Conservation (phyloP, 2,113 vertebrate genomes). For the Acrocephalus arundinaceus region DNA sequence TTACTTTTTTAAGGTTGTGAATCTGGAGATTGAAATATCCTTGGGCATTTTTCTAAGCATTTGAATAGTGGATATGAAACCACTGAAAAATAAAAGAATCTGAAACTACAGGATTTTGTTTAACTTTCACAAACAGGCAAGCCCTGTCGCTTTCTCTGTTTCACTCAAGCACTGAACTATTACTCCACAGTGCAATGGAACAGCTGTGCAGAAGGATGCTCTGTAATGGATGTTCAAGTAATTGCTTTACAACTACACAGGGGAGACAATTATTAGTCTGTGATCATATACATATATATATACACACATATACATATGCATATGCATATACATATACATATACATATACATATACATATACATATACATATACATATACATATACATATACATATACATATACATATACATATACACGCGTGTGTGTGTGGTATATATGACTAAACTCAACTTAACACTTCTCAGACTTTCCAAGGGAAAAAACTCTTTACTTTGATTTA, state of each 20-base stretch:
- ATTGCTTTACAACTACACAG: constrained; percentile 23
- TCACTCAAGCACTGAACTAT: not conserved
- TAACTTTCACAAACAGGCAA: not conserved
- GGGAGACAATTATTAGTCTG: constrained; percentile 30
- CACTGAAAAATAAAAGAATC: not conserved
- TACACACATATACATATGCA: not conserved
- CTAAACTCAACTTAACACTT: not conserved
- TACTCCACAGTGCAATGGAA: not conserved
- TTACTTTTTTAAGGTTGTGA: not conserved
- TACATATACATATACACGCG: too few relatives aligned
- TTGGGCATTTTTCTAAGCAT: not conserved
- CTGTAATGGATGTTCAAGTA: not conserved
- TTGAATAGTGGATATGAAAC: not conserved
- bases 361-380: not conserved
- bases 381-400: too few relatives aligned
- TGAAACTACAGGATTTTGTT: not conserved
- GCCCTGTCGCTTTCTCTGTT: not conserved
- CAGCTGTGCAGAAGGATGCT: not conserved
- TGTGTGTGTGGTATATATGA: not conserved
- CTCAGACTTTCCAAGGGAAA: not conserved
- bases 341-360: not conserved
- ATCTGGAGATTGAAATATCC: not conserved
- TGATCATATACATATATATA: not conserved
- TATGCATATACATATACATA: not conserved
- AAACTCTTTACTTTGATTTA: not conserved